Evolutionary conservation across 2,797 vertebrate species (phyloP), one percentile per base, ranked within the genome.

Genomic region (Pangasius larnaudii): DNA sequence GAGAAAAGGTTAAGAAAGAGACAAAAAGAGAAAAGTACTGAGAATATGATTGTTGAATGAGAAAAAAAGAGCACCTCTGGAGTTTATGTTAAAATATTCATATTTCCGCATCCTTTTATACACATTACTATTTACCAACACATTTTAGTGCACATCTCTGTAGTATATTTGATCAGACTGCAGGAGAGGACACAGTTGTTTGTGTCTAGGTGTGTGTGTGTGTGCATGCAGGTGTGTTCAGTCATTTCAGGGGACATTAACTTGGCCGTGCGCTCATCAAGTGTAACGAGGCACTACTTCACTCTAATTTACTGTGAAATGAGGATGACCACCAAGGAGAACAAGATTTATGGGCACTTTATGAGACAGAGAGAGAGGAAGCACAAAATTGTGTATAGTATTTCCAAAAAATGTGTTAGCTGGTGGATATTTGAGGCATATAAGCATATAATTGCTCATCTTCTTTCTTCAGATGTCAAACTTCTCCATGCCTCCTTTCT

Each of bases 281-380:
- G 83, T 82, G 82, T 58, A 87, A 87, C 33, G 42, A 85, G 42
- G 79, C 36, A 72, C 83, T 77, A 82, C 85, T 87, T 87, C 81
- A 77, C 58, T 82, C 22, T 85, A 85, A 87, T 82, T 89, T 85
- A 80, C 83, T 82, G 86, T 88, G 86, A 89, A 89, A 89, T 88
- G 67, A 87, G 89, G 85, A 85, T 71, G 86, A 75, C 85, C 83
- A 88, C 86, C 77, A 71, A 59, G 49, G 89, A 85, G 89, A 85
- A 79, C 19, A 36, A 49, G 58, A 30, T 81, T 81, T 81, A 59
- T 42, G 58, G n/a, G 59, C 11, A 33, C 56, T 65, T 83, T 83
- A 65, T 67, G 42, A 83, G 18, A 65, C n/a, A 30, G 59, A 33
- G 42, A 33, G 61, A 30, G 1, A 67, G 42, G n/a, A 67, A 11